A percentile compares a stretch with the other conserved stretches of the same genome.
phyloP scores from a whole-genome alignment of 2,888 invertebrate species.

The Cryptocephalus primarius region DNA sequence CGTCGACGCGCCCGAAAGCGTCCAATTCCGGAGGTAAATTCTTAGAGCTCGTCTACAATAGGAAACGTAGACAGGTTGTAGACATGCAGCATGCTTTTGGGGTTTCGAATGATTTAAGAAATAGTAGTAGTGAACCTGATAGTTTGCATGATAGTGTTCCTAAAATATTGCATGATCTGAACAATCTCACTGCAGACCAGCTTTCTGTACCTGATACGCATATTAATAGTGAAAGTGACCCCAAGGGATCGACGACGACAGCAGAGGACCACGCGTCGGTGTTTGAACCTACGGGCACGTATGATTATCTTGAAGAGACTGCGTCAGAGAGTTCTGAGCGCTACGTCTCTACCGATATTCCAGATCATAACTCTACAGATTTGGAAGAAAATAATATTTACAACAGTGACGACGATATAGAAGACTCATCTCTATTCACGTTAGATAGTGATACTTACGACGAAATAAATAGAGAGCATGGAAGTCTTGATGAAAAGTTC shows the following conservation, averaged over 20 bases:
- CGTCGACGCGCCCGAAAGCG: slow-evolving; percentile 53
- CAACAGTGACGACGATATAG: slow-evolving; percentile 6
- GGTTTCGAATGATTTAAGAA: slow-evolving; percentile 16
- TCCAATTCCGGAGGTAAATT: slow-evolving; percentile 44
- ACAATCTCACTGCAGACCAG: slow-evolving; percentile 15
- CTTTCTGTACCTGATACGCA: neutral
- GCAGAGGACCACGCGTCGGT: neutral
- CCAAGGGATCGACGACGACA: neutral
- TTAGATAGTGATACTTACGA: slow-evolving; percentile 11
- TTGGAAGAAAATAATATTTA: slow-evolving; percentile 2
- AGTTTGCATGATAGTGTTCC: slow-evolving; percentile 27
- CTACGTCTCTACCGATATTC: no score
- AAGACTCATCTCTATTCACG: slow-evolving; percentile 15
- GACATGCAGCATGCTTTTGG: slow-evolving; percentile 32
- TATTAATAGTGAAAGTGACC: neutral
- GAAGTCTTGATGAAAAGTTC: neutral
- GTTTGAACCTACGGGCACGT: no score
- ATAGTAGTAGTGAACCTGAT: slow-evolving; percentile 22
- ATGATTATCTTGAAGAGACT: no score
- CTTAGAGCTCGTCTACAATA: slow-evolving; percentile 40
- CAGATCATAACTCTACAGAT: no score
- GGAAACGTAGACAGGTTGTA: slow-evolving; percentile 57
- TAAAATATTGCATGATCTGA: slow-evolving; percentile 30
- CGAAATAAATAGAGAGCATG: slow-evolving; percentile 7
- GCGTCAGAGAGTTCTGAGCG: no score